phyloP scores from a whole-genome alignment of 2,113 vertebrate species.

The Corythoichthys haematopterus region DNA sequence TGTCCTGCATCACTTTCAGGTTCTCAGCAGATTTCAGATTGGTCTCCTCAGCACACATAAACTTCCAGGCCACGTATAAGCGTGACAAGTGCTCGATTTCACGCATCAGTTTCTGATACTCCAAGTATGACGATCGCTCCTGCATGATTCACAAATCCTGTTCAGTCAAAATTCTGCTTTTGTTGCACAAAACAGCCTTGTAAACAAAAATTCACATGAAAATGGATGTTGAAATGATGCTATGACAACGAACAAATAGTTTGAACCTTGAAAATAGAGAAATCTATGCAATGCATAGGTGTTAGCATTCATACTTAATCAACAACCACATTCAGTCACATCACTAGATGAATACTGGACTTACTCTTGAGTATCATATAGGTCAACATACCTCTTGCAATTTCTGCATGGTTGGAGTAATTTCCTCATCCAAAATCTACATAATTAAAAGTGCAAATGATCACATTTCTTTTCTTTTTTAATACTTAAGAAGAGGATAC shows the following conservation, averaged over 20 bases:
- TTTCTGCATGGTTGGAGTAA: conserved; percentile 87
- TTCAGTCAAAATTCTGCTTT: neutral
- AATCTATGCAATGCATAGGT: neutral
- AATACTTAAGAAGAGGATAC: neutral
- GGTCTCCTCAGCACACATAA: conserved; percentile 82
- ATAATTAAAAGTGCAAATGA: conserved; percentile 20
- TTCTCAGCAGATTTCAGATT: conserved; percentile 71
- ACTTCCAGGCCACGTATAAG: conserved; percentile 83
- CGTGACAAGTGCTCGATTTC: conserved; percentile 82
- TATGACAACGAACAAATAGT: neutral
- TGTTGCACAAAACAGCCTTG: neutral
- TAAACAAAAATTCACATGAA: neutral
- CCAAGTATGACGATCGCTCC: conserved; percentile 85
- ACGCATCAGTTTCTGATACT: conserved; percentile 85
- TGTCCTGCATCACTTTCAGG: conserved; percentile 78
- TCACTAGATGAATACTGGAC: neutral
- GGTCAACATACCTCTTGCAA: conserved; percentile 79
- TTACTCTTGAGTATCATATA: neutral
- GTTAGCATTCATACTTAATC: neutral
- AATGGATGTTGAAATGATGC: neutral
- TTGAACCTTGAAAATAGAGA: neutral
- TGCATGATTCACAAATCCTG: conserved; percentile 40
- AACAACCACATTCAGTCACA: neutral
- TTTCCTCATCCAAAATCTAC: conserved; percentile 89
- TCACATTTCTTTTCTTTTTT: neutral